Base-by-base conservation (phyloP, 1,140 invertebrate species). In the Nixonia krombeini region DNA sequence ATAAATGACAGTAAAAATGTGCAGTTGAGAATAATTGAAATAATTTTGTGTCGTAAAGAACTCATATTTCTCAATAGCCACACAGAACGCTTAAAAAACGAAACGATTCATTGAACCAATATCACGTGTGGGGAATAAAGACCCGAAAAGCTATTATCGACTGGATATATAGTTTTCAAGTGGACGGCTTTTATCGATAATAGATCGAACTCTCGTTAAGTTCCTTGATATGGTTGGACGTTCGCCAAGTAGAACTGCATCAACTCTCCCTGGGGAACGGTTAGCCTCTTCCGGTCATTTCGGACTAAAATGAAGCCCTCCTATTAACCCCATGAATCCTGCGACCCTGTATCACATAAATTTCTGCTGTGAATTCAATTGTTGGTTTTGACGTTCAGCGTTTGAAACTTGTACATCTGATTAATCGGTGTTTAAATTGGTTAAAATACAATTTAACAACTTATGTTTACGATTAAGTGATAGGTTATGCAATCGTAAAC, bases 201-300 rank as follows among this genome's bases (percentile, higher is more conserved):
- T 59, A 23, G 56, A 51, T 59, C 56, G 38, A 35, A 21, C 28
- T 37, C 16, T 29, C 37, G 28, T 57, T 59, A 45, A 50, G 35
- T 47, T 50, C 28, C 18, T 6, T 31, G 56, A 59, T 59, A 59
- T 50, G 26, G 46, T 41, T 49, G n/a, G 17, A 56, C 46, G 41
- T 28, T 47, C 12, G 37, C 17, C 10, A 49, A 57, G 25, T 41
- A 13, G 9, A 9, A 12, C 31, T 57, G 35, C 41, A 38, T 29
- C 10, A n/a, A 29, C 17, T 4, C 9, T 51, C 56, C 46, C 16
- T 28, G 37, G 47, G 46, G 46, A 51, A 38, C 15, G 46, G 28
- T 59, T 58, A 41, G 44, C 10, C 38, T 46, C 44, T 58, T 58
- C 53, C 45, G 55, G 55, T 49, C 55, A 49, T 59, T 59, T 13